phyloP scores from a whole-genome alignment of 2,113 vertebrate genomes.

The Progne subis region DNA sequence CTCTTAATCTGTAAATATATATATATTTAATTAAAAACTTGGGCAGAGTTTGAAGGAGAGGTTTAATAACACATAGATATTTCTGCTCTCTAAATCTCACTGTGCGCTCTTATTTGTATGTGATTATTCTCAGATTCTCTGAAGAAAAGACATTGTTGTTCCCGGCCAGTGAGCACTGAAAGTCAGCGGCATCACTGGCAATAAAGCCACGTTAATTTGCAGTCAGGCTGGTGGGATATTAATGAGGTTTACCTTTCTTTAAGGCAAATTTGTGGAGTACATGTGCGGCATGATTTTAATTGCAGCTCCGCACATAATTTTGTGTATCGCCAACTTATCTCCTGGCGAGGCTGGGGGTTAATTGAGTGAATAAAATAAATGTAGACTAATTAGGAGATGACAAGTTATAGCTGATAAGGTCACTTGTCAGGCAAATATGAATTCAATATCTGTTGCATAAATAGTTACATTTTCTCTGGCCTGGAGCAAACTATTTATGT shows the following conservation, averaged over 20 bases:
- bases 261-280: not conserved
- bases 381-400: conserved; percentile 31
- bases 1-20: not conserved
- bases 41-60: not conserved
- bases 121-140: not conserved
- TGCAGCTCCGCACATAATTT: not conserved
- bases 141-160: not conserved
- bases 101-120: not conserved
- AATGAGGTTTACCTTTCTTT: not conserved
- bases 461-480: conserved; percentile 35
- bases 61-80: not conserved
- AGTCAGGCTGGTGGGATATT: not conserved
- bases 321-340: not conserved
- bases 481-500: not conserved
- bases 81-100: not conserved
- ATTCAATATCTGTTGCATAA: conserved; percentile 1
- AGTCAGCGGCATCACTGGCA: not conserved
- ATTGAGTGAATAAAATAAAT: not conserved
- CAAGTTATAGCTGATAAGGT: conserved; percentile 41
- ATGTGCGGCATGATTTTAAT: not conserved
- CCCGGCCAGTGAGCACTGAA: not conserved
- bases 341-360: not conserved
- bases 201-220: not conserved
- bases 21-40: not conserved
- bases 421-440: conserved; percentile 45